Evolutionary conservation across 2,888 invertebrate genomes (phyloP).

Genomic region (Eustalomyia histrio): DNA sequence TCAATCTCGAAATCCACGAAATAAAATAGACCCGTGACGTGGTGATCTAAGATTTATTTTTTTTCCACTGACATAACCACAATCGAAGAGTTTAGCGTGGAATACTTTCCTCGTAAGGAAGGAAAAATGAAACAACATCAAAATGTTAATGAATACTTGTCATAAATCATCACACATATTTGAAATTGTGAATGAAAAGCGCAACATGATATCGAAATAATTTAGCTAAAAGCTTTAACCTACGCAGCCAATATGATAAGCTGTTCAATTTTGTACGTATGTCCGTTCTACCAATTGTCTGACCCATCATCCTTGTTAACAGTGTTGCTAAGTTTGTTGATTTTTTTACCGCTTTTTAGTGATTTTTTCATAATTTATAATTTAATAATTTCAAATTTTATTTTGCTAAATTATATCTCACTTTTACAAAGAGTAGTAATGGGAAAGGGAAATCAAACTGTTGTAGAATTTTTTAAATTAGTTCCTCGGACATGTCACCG

Average conservation of each 20-base stretch:
- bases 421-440: too few relatives aligned
- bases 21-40: too few relatives aligned
- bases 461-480: too few relatives aligned
- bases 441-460: too few relatives aligned
- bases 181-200: slow-evolving; percentile 60
- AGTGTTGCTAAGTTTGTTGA: background rate
- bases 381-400: too few relatives aligned
- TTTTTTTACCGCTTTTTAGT: background rate
- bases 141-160: slow-evolving; percentile 51
- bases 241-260: slow-evolving; percentile 26
- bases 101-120: background rate
- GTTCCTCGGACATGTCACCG: too few relatives aligned
- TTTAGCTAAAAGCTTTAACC: slow-evolving; percentile 44
- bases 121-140: background rate
- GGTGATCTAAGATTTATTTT: too few relatives aligned
- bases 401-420: too few relatives aligned
- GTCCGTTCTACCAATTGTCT: slow-evolving; percentile 28
- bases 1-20: too few relatives aligned
- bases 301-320: background rate
- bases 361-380: background rate
- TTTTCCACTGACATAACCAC: too few relatives aligned
- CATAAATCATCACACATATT: slow-evolving; percentile 57
- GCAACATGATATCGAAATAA: slow-evolving; percentile 61
- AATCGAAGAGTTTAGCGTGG: too few relatives aligned
- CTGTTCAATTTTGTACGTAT: slow-evolving; percentile 10